These are phyloP conservation scores for Oscheius sp. DNA, from an alignment of 2,888 invertebrate species.

Conservation along the genomic window DNA sequence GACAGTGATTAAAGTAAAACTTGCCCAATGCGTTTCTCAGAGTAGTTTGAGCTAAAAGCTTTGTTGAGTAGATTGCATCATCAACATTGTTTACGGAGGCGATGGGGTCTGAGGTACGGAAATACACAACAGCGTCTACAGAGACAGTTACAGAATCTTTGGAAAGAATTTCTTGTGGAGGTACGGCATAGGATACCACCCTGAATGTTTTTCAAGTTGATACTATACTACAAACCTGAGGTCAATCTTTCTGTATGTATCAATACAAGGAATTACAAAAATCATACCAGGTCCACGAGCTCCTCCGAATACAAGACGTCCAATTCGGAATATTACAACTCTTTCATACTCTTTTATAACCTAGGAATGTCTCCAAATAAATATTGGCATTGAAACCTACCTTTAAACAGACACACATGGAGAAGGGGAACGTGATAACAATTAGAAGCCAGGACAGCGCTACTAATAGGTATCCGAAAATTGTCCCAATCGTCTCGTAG, in stretches of 20 bases:
- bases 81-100: constrained; percentile 71
- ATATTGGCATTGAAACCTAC: constrained; percentile 38
- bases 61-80: constrained; percentile 78
- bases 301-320: constrained; percentile 79
- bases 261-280: constrained; percentile 94
- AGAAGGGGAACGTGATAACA: constrained; percentile 68
- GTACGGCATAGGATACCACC: constrained; percentile 70
- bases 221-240: constrained; percentile 75
- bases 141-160: constrained; percentile 69
- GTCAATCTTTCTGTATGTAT: constrained; percentile 87
- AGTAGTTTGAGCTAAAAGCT: constrained; percentile 75
- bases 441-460: constrained; percentile 68
- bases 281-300: constrained; percentile 85
- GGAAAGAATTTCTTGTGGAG: constrained; percentile 70
- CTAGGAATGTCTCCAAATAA: constrained; percentile 33
- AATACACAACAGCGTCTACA: constrained; percentile 68
- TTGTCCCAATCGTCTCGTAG: constrained; percentile 69
- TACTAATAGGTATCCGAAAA: constrained; percentile 68
- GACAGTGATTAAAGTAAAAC: neutral
- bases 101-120: constrained; percentile 67
- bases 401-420: constrained; percentile 69
- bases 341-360: constrained; percentile 76
- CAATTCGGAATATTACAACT: constrained; percentile 87
- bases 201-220: constrained; percentile 30
- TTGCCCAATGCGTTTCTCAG: constrained; percentile 81